Base-by-base conservation (phyloP, 2,113 vertebrate species). In the Grammomys surdaster region DNA sequence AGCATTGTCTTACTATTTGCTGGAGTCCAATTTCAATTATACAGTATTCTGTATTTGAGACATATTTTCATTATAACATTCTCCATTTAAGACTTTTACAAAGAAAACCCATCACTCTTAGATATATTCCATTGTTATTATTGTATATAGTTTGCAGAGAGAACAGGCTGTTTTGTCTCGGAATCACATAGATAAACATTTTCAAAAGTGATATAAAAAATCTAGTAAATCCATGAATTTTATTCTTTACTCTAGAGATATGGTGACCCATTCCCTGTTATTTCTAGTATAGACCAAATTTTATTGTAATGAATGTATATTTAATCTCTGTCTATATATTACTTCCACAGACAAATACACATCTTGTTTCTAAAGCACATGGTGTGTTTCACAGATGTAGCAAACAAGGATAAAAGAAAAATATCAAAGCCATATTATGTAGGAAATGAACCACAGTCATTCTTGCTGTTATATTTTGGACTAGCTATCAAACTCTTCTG, bases 401-500 rank as follows among this genome's bases (percentile, higher is more conserved):
- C 31, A 3, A 90, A 5, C 36, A 63, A 56, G 31, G 17, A 78
- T 82, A 56, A 96, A 78, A 77, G 36, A 58, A 84, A 90, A 70
- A 19, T 20, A 88, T 51, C 73, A 93, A 94, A 95, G 40, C 14
- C 28, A 43, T 70, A 1, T 63, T 84, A 81, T 24, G 1, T 33
- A 86, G 54, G 10, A 54, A 94, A 93, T 73, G 93, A 90, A 80
- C 48, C 33, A 10, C 9, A 77, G 58, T 81, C 24, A 28, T 46
- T 86, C 80, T 87, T 43, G 13, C 11, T 91, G 17, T 20, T 89
- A 2, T 4, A 16, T 82, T 95, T 94, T 40, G 4, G 20, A 63
- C 20, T 81, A 88, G 16, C 8, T 87, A 70, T 51, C 77, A 89
- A 96, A 89, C 17, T 80, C 89, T 78, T 77, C 48, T 75, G 81